Percentiles rank a stretch among this genome's conserved stretches.
Conservation (phyloP, 2,888 invertebrate genomes). For the Himalopsyche kuldschensis region DNA sequence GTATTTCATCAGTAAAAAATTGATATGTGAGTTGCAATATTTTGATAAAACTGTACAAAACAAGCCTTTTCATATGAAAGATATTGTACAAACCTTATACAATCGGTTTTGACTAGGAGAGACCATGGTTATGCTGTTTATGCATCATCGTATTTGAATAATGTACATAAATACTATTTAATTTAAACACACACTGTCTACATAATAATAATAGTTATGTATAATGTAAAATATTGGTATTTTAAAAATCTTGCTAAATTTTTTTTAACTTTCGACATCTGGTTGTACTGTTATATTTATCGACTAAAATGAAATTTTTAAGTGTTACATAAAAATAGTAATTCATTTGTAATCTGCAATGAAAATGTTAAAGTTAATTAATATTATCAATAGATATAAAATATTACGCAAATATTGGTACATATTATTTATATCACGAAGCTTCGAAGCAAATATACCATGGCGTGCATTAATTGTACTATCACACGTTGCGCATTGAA, state of each 20-base stretch:
- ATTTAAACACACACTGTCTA: not conserved
- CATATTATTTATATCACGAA: not conserved
- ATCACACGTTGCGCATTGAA: slow-evolving; percentile 17
- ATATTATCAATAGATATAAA: not conserved
- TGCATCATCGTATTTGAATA: not conserved
- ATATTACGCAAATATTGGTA: not conserved
- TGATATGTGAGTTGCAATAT: not conserved
- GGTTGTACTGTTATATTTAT: not conserved
- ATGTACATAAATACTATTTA: not conserved
- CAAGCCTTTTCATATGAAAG: not conserved
- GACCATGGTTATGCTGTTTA: not conserved
- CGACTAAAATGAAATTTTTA: not conserved
- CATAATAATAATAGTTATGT: not conserved
- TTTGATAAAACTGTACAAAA: not conserved
- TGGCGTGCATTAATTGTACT: slow-evolving; percentile 10
- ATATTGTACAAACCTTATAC: not conserved
- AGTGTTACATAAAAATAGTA: not conserved
- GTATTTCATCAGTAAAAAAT: not conserved
- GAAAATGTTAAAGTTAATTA: not conserved
- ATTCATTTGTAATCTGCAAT: not conserved
- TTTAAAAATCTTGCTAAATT: not conserved
- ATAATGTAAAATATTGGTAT: not conserved
- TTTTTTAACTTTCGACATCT: not conserved
- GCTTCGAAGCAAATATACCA: not conserved
- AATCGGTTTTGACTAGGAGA: not conserved